Conservation (phyloP, 1,140 invertebrate genomes). For the Scylla paramamosain region DNA sequence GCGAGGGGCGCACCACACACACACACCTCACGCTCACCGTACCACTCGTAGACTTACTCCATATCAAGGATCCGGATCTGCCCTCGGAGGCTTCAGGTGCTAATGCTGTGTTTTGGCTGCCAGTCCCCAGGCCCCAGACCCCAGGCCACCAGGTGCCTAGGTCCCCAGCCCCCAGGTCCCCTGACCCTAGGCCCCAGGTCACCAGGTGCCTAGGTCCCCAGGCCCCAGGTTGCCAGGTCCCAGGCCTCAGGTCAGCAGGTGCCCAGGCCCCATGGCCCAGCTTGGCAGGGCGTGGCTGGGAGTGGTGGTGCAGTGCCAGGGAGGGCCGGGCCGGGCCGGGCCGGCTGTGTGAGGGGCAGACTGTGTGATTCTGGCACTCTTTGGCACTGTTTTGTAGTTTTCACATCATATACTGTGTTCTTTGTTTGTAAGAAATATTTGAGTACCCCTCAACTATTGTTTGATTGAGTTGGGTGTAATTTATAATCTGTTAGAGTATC, state of each 20-base stretch:
- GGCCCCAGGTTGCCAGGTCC: no score
- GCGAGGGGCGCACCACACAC: background rate
- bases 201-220: no score
- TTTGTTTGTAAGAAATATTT: constrained; percentile 59
- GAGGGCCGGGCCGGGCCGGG: background rate
- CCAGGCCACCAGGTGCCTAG: no score
- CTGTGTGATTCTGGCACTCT: background rate
- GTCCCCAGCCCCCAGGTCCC: no score
- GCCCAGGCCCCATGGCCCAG: no score
- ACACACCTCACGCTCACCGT: background rate
- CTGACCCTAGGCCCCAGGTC: no score
- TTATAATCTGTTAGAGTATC: constrained; percentile 64
- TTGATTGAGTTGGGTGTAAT: constrained; percentile 66
- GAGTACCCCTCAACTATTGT: constrained; percentile 41
- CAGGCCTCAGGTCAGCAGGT: no score
- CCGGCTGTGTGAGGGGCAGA: background rate
- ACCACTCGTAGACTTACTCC: constrained; percentile 42
- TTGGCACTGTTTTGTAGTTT: constrained; percentile 54
- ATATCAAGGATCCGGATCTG: constrained; percentile 55
- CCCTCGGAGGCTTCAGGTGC: constrained; percentile 66
- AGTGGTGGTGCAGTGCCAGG: no score
- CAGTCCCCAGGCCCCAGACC: no score
- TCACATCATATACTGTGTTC: constrained; percentile 48
- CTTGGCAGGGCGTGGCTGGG: no score
- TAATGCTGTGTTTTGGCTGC: constrained; percentile 36